A percentile compares a stretch with the other conserved stretches of the same genome.
Evolutionary conservation across 2,888 invertebrate species (phyloP).

Genomic region (Caenorhabditis doughertyi): DNA sequence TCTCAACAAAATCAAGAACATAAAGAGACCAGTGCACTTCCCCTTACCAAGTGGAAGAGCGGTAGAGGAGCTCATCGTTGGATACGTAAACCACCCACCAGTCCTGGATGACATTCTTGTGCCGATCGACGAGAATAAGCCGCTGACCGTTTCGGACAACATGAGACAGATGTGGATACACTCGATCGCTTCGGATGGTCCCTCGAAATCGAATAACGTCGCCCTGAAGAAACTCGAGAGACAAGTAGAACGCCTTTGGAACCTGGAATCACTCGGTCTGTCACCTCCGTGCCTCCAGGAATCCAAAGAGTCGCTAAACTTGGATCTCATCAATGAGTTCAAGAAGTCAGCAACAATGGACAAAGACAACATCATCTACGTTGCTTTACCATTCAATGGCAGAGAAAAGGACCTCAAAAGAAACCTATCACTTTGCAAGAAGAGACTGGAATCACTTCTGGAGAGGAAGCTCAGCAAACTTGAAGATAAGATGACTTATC

Average conservation of each 20-base stretch:
- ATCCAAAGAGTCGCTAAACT: neutral
- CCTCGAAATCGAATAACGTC: neutral
- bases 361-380: neutral
- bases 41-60: conserved; percentile 3
- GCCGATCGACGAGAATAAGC: neutral
- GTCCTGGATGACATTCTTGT: neutral
- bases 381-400: neutral
- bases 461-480: neutral
- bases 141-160: neutral
- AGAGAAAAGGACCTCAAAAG: neutral
- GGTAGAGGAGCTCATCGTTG: neutral
- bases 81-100: conserved; percentile 14
- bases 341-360: neutral
- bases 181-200: neutral
- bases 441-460: neutral
- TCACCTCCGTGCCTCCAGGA: neutral
- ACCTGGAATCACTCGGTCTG: neutral
- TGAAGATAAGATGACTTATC: neutral
- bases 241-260: neutral
- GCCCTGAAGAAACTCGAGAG: neutral
- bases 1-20: neutral
- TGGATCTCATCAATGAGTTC: neutral
- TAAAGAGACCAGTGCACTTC: neutral
- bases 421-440: neutral
- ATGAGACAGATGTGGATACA: neutral